A percentile compares a stretch with the other conserved stretches of the same genome.
These are phyloP conservation scores for Barnardius zonarius DNA, from an alignment of 2,113 vertebrate species.

Conservation along the genomic window DNA sequence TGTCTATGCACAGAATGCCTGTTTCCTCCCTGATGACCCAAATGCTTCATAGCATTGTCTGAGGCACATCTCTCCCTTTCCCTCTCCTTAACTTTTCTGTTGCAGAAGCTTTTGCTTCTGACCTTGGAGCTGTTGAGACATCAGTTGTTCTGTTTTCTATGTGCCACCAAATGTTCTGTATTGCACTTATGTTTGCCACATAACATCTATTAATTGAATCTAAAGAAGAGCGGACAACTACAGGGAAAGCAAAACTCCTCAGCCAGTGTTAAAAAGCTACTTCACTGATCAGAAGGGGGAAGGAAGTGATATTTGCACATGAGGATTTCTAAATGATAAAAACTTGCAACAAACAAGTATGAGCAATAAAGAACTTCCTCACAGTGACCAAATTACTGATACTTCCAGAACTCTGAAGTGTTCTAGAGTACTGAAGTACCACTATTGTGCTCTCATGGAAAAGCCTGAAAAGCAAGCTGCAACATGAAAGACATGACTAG, in stretches of 20 bases:
- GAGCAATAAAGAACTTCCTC: constrained; percentile 17
- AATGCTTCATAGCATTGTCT: not conserved
- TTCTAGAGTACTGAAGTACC: not conserved
- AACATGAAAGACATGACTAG: not conserved
- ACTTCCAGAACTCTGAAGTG: not conserved
- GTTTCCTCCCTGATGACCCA: not conserved
- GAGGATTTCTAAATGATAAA: constrained; percentile 7
- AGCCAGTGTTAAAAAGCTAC: not conserved
- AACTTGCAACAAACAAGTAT: not conserved
- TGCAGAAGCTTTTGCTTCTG: not conserved
- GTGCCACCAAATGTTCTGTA: not conserved
- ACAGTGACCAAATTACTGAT: not conserved
- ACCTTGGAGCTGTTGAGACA: not conserved
- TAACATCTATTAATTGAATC: not conserved
- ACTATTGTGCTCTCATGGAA: not conserved
- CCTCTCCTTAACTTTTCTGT: not conserved
- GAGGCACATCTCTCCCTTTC: not conserved
- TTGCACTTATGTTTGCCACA: not conserved
- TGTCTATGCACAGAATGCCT: not conserved
- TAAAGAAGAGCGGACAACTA: not conserved
- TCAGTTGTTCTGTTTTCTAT: not conserved
- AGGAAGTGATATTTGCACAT: constrained; percentile 30
- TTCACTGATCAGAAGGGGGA: not conserved
- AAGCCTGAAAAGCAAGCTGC: not conserved
- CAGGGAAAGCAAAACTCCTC: not conserved